Evolutionary conservation across 2,797 vertebrate species (phyloP), one percentile per base, ranked within the genome.

Genomic region (Acridotheres tristis): DNA sequence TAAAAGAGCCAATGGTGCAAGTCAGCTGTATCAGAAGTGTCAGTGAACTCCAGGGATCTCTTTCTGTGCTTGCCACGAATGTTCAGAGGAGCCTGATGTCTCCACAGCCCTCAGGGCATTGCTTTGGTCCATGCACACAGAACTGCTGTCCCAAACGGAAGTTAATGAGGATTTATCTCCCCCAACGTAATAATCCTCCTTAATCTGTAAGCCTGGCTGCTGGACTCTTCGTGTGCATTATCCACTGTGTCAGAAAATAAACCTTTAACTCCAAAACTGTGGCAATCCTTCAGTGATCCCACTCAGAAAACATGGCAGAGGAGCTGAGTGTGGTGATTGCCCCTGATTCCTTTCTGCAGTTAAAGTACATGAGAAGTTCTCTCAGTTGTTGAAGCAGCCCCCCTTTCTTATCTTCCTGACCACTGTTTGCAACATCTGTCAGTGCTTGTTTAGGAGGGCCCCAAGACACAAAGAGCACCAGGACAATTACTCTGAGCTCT

Each of bases 341-440:
- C 29, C 86, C 58, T 26, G 53, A 53, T n/a, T 93, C 75, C 73
- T 72, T 63, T 57, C 63, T 79, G 53, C 54, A 79, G 67, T 47
- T 57, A 51, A 65, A 89, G 47, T 30, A 89, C 27, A 78, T 0
- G 15, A 90, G 61, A 76, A 74, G 79, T 57, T 27, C 40, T 88
- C 59, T 79, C 62, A 54, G 50, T 29, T 76, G 73, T 38, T 79
- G 77, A 78, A 71, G 38, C 51, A 87, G 23, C 11, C 40, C 7
- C 10, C 4, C 42, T 73, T 77, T 73, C 71, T 96, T 88, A 90
- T 84, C 88, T 95, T 90, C 45, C 72, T 92, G 88, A 85, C 67
- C 84, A 67, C 67, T 84, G 34, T 68, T 89, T 89, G 74, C 76
- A 93, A 82, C 68, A 82, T 90, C 93, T 95, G 88, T 76, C 94